Base-by-base conservation (phyloP, 2,888 invertebrate genomes). In the Phorcus lineatus region DNA sequence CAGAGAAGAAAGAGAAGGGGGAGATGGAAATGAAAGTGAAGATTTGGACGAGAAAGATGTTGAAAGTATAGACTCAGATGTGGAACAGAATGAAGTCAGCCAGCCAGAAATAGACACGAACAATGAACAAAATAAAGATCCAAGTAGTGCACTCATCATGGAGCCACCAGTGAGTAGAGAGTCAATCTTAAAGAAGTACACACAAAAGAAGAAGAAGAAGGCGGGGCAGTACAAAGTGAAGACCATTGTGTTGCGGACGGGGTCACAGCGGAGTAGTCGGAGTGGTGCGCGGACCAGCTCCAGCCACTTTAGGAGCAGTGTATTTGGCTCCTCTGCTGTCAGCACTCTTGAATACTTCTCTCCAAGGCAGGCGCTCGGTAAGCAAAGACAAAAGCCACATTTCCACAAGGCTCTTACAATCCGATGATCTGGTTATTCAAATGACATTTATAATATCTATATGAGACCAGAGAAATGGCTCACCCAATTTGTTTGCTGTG, bases 301-400 rank as follows among this genome's bases (percentile, higher is more conserved):
- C 9, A 87, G 87, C 78, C 77, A 82, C 19, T 84, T 88, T 31
- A 81, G 89, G 62, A 84, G 87, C 74, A 83, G 85, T n/a, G 79
- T 87, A 74, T 90, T 88, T 84, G 87, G 86, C 22, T 81, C 85
- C 67, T 84, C 83, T 2, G 82, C 85, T 11, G 81, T 87, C 66
- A 87, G 83, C 70, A 89, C 90, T 31, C 87, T 88, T 11, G 90
- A 90, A 54, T 90, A 86, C 83, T 90, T 90, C 81, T 81, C 81
- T 76, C 80, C 75, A 0, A 16, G 40, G 17, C 70, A 36, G 11
- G 19, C 36, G 7, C 70, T 70, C 3, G 70, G 70, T 70, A 70
- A 31, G 62, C 7, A 62, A 11, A 47, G 6, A 13, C 9, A 47
- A 47, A 47, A 1, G 4, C 11, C 6, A 47, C 13, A 47, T 11